A percentile compares a stretch with the other conserved stretches of the same genome.
Evolutionary conservation across 2,797 vertebrate species (phyloP).

Genomic region (Takifugu rubripes): DNA sequence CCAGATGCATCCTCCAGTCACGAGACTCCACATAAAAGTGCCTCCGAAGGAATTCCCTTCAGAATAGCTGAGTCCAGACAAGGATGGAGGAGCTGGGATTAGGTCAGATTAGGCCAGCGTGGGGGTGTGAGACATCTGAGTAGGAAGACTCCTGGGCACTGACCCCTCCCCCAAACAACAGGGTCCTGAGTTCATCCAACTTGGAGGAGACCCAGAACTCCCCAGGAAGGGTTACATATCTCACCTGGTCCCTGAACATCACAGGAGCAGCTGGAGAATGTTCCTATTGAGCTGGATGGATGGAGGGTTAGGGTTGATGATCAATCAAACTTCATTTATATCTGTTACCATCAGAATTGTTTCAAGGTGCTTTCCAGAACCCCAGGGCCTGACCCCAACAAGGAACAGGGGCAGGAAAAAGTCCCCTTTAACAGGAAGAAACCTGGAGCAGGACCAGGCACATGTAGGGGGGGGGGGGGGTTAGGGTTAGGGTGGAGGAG

Average conservation of each 20-base stretch:
- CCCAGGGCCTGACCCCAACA: too few species aligned
- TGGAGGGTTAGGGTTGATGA: background rate
- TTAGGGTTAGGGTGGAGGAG: background rate
- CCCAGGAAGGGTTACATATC: background rate
- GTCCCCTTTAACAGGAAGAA: too few species aligned
- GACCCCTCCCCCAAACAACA: too few species aligned
- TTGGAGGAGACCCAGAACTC: background rate
- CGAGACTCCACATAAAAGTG: background rate
- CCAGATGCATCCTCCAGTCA: too few species aligned
- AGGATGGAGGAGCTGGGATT: background rate
- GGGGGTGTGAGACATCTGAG: background rate
- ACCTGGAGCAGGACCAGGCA: too few species aligned
- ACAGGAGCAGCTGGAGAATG: background rate
- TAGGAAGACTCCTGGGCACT: background rate
- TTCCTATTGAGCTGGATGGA: background rate
- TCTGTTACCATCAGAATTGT: too few species aligned
- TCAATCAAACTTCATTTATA: too few species aligned
- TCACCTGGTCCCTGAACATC: background rate
- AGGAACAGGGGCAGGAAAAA: too few species aligned
- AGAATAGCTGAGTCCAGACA: background rate
- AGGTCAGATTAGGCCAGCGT: background rate
- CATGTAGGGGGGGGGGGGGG: background rate
- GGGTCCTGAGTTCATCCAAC: background rate
- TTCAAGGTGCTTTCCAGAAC: too few species aligned
- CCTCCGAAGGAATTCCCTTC: background rate